Conservation (phyloP, 2,888 invertebrate genomes). For the Agriotes lineatus region DNA sequence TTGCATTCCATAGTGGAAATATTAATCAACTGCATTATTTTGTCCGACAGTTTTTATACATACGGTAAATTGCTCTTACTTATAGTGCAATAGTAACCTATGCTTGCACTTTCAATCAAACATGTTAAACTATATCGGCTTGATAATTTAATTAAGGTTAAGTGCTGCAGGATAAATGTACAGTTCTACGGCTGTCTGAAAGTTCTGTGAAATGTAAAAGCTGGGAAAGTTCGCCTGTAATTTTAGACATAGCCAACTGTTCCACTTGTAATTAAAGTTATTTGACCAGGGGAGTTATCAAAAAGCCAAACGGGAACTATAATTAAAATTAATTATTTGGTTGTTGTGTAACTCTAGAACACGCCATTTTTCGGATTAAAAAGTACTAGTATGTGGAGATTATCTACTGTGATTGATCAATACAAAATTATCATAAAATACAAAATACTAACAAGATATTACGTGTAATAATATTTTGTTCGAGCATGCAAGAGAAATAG, state of each 20-base stretch:
- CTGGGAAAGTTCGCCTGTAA: conserved; percentile 5
- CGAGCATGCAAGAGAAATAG: too few relatives aligned
- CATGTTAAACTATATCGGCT: not conserved
- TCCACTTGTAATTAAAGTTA: conserved; percentile 8
- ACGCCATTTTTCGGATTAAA: too few relatives aligned
- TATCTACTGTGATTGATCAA: too few relatives aligned
- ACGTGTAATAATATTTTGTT: too few relatives aligned
- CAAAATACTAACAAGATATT: too few relatives aligned
- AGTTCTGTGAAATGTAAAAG: conserved; percentile 4
- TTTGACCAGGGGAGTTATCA: conserved; percentile 2
- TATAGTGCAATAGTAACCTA: too few relatives aligned
- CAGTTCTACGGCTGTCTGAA: not conserved
- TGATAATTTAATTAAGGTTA: not conserved
- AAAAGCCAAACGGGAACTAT: not conserved
- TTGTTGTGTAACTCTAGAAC: too few relatives aligned
- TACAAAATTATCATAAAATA: too few relatives aligned
- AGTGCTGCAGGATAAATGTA: not conserved
- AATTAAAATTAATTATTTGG: not conserved
- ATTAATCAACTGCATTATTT: too few relatives aligned
- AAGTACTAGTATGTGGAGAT: too few relatives aligned
- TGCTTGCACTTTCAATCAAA: not conserved
- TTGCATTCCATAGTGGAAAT: too few relatives aligned
- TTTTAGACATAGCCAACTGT: conserved; percentile 5
- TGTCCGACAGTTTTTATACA: not conserved
- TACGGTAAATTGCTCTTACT: too few relatives aligned